Base-by-base conservation (phyloP, 1,140 invertebrate genomes). In the Drosophila mojavensis region DNA sequence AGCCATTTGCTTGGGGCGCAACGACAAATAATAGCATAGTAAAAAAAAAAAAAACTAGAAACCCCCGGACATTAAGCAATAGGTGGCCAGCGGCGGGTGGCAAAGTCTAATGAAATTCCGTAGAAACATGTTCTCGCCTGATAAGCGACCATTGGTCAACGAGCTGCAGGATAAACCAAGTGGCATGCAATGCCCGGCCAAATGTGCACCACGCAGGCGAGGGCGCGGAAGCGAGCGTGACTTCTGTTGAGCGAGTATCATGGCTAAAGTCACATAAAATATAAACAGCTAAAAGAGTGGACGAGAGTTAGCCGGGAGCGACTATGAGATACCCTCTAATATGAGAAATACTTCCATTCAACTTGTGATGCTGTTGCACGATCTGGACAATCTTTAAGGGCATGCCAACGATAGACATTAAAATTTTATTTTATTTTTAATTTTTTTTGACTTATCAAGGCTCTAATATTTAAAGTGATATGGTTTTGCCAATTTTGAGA, bases 41-140 rank as follows among this genome's bases (percentile, higher is more conserved):
- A 90, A 84, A 83, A 74, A 61, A 82, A 43, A 43, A 6, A 36
- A 0, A 3, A 43, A 43, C 43, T 24, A 45, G 13, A n/a, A n/a
- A n/a, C n/a, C n/a, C n/a, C 73, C 82, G 68, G 64, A 54, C 71
- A 80, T 82, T 82, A 80, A 60, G 75, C 72, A 68, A 77, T 72
- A 76, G 73, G 62, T 63, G 17, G 39, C 17, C 17, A 30, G 20
- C 33, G n/a, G 13, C 26, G 30, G 30, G 5, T 20, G 24, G 20
- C 67, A 41, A 84, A 80, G 77, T 80, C 78, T 91, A 91, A 91
- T 91, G 84, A 91, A 91, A 91, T 91, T 91, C 81, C 81, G 69
- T 59, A 70, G 81, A 89, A 91, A 82, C 89, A 91, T 91, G 89
- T 89, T 91, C 84, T 91, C 89, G 89, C 89, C 89, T 91, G 89